These are phyloP conservation scores for Apotomis betuletana DNA, from an alignment of 2,888 invertebrate genomes.

Conservation along the genomic window DNA sequence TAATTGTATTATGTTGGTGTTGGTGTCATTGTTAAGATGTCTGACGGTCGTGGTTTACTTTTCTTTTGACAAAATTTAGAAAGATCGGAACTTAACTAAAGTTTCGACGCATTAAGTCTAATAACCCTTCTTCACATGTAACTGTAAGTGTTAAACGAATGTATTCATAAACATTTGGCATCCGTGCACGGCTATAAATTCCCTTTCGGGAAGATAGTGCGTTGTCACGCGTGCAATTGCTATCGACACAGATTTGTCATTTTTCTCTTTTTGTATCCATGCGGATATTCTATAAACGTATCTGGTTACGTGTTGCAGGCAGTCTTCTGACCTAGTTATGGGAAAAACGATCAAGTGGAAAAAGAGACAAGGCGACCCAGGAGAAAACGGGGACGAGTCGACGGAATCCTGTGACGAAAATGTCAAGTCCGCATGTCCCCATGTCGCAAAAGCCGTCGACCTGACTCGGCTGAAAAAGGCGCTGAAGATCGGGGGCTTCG, in stretches of 20 bases:
- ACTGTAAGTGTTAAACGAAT: constrained; percentile 68
- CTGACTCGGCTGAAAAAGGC: constrained; percentile 83
- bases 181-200: constrained; percentile 46
- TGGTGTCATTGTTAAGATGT: constrained; percentile 76
- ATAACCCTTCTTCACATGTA: constrained; percentile 64
- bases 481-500: constrained; percentile 79
- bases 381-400: constrained; percentile 85
- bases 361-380: constrained; percentile 87
- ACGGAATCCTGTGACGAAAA: constrained; percentile 89
- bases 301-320: constrained; percentile 80
- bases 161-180: constrained; percentile 51
- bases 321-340: constrained; percentile 63
- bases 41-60: constrained; percentile 74
- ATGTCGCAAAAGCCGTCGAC: constrained; percentile 88
- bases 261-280: constrained; percentile 80
- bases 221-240: constrained; percentile 83
- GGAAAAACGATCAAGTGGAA: constrained; percentile 87
- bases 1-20: constrained; percentile 54
- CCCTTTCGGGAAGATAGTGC: constrained; percentile 71
- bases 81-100: constrained; percentile 59
- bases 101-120: constrained; percentile 56
- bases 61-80: constrained; percentile 68
- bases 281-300: constrained; percentile 80
- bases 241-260: constrained; percentile 82
- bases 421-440: constrained; percentile 85